Evolutionary conservation across 2,797 vertebrate genomes (phyloP).

Genomic region (Petrocephalus schoutedeni): DNA sequence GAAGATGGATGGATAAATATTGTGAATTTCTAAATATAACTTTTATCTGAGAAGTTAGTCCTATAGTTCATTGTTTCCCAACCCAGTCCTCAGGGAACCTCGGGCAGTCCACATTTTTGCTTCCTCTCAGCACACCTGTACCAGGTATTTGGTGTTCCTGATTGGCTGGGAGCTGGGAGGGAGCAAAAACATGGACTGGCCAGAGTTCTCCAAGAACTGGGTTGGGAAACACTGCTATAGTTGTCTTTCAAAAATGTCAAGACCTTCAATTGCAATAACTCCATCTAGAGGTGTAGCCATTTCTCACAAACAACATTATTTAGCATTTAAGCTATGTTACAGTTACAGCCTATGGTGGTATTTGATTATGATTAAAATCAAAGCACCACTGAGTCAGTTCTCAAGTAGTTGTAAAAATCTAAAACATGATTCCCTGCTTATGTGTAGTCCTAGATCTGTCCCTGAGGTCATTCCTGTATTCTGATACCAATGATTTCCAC

Average conservation of each 20-base stretch:
- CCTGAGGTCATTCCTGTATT: background rate
- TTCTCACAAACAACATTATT: background rate
- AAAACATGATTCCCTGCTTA: background rate
- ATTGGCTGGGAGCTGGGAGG: no score
- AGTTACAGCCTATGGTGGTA: background rate
- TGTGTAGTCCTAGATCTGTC: background rate
- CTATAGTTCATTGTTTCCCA: background rate
- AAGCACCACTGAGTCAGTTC: background rate
- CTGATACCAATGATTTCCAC: background rate
- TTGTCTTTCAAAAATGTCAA: background rate
- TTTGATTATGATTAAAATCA: background rate
- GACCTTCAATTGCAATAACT: background rate
- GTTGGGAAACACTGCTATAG: no score
- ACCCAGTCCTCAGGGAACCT: no score
- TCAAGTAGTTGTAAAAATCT: background rate
- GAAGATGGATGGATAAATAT: background rate
- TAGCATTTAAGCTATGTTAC: background rate
- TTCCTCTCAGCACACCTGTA: no score
- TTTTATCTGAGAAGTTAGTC: background rate
- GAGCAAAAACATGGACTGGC: no score
- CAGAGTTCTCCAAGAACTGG: no score
- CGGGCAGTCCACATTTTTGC: no score
- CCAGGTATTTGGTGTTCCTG: no score
- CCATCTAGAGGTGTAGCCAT: background rate
- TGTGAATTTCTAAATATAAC: background rate